Percentiles rank a stretch among this genome's conserved stretches.
Conservation (phyloP, 2,797 vertebrate species). For the Triplophysa bombifrons region DNA sequence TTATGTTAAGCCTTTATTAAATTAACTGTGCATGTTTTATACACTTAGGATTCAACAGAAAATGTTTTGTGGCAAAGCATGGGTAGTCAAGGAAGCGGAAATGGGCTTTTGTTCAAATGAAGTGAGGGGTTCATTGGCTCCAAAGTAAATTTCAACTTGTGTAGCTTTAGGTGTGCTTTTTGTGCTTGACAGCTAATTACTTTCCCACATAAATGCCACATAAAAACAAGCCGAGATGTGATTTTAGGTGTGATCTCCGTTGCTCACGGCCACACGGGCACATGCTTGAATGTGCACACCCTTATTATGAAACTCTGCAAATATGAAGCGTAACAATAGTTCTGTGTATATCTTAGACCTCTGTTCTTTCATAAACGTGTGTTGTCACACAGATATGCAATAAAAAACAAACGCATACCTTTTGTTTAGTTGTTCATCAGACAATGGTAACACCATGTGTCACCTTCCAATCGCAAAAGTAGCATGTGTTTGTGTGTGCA, state of each 20-base stretch:
- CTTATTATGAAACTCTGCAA: constrained; percentile 7
- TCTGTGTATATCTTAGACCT: neutral
- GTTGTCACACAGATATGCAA: neutral
- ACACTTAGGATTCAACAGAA: no score
- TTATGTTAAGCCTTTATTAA: neutral
- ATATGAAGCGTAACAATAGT: neutral
- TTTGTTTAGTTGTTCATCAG: neutral
- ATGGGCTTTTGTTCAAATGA: neutral
- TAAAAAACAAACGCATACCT: neutral
- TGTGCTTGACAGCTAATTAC: neutral
- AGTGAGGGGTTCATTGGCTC: neutral
- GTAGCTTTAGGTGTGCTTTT: neutral
- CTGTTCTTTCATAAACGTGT: neutral
- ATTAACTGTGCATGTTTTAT: neutral
- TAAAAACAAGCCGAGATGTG: neutral
- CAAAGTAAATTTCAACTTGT: neutral
- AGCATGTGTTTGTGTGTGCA: neutral
- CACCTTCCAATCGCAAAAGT: neutral
- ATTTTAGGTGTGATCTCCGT: constrained; percentile 18
- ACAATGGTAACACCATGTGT: neutral
- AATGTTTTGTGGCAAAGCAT: neutral
- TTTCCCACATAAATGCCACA: neutral
- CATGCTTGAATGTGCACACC: constrained; percentile 11
- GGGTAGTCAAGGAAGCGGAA: neutral
- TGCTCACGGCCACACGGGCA: neutral